Evolutionary conservation across 92 coral and sea anemone genomes (phyloP).

Genomic region (Micromussa lordhowensis): DNA sequence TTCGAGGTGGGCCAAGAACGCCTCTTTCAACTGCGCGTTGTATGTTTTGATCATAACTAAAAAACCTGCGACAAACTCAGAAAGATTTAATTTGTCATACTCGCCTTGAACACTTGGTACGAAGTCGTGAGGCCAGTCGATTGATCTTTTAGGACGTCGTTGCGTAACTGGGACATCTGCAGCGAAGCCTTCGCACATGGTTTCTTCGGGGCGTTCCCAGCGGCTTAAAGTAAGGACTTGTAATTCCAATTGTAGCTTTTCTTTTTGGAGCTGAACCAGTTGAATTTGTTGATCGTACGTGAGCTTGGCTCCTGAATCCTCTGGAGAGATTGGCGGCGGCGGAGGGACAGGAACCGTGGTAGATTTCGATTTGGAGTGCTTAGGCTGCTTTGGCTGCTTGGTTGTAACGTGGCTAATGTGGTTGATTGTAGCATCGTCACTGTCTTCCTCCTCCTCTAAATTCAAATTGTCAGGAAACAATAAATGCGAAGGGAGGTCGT

Average conservation of each 20-base stretch:
- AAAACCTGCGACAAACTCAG: neutral
- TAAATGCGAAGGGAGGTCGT: no score
- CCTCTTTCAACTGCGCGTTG: neutral
- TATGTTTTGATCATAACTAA: neutral
- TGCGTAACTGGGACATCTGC: neutral
- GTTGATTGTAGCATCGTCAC: no score
- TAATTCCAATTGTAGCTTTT: conserved; percentile 1
- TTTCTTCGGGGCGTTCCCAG: no score
- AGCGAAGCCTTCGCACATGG: neutral
- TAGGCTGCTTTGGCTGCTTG: no score
- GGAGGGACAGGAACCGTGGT: neutral
- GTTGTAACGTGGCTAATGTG: no score
- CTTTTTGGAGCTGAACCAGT: neutral
- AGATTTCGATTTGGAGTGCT: no score
- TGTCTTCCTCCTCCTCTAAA: no score
- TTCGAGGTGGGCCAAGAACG: neutral
- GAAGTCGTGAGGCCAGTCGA: conserved; percentile 22
- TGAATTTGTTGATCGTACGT: conserved; percentile 11
- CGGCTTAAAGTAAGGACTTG: no score
- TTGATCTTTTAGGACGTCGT: neutral
- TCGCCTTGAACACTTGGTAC: neutral
- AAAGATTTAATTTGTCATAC: neutral
- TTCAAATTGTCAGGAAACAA: no score
- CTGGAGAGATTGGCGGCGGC: neutral
- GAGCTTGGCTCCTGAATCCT: neutral